These are phyloP conservation scores for Lophius piscatorius DNA, from an alignment of 2,113 vertebrate genomes.

Conservation along the genomic window DNA sequence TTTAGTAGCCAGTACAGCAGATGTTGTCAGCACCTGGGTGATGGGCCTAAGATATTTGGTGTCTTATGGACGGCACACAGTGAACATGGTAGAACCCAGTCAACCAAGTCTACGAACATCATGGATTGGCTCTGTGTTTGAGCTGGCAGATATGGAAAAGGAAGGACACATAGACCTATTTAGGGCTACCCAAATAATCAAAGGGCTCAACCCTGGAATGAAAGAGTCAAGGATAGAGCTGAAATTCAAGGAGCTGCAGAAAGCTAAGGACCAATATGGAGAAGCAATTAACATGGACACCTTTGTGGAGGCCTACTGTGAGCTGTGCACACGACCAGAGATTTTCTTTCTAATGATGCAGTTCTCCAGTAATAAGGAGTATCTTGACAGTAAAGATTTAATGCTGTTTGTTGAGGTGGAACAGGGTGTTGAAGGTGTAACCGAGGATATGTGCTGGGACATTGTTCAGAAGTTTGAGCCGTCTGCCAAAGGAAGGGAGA, in stretches of 20 bases:
- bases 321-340: slow-evolving; percentile 92
- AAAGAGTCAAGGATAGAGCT: slow-evolving; percentile 88
- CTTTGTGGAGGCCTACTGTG: slow-evolving; percentile 89
- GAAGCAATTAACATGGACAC: slow-evolving; percentile 83
- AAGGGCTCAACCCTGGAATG: slow-evolving; percentile 91
- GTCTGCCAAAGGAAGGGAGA: slow-evolving; percentile 88
- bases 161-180: slow-evolving; percentile 84
- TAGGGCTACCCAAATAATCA: slow-evolving; percentile 89
- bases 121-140: slow-evolving; percentile 90
- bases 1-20: slow-evolving; percentile 88
- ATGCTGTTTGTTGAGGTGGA: slow-evolving; percentile 91
- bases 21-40: slow-evolving; percentile 92
- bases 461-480: slow-evolving; percentile 89
- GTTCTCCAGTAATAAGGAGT: slow-evolving; percentile 95
- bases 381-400: slow-evolving; percentile 89
- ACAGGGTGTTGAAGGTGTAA: slow-evolving; percentile 90
- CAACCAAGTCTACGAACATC: slow-evolving; percentile 87
- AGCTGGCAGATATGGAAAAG: slow-evolving; percentile 85
- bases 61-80: slow-evolving; percentile 88
- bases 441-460: slow-evolving; percentile 88
- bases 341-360: slow-evolving; percentile 92
- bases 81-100: slow-evolving; percentile 78
- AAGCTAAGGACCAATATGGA: slow-evolving; percentile 83
- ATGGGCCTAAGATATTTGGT: slow-evolving; percentile 92
- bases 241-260: slow-evolving; percentile 93